Conservation (phyloP, 2,888 invertebrate genomes). For the Nomada goodeniana region DNA sequence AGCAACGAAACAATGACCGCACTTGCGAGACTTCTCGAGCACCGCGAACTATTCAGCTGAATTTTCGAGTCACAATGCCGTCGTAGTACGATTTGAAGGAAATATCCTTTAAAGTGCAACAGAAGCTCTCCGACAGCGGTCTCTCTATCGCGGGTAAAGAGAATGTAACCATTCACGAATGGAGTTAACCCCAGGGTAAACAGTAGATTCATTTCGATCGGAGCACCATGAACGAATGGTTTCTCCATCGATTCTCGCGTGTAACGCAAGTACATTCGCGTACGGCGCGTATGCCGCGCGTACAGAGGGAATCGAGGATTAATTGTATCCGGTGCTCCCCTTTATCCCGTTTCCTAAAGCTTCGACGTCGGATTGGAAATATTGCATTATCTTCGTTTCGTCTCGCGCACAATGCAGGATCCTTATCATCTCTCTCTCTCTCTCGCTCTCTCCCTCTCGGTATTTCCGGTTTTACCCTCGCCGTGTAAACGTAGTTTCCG, state of each 20-base stretch:
- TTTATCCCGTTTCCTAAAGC: conserved; percentile 76
- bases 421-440: conserved; percentile 27
- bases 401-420: conserved; percentile 21
- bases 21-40: too few relatives aligned
- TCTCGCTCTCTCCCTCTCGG: conserved; percentile 8
- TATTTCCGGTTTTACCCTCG: conserved; percentile 8
- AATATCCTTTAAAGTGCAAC: conserved; percentile 20
- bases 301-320: conserved; percentile 61
- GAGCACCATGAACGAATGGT: conserved; percentile 51
- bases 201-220: conserved; percentile 77
- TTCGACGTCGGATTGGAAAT: conserved; percentile 69
- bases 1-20: neutral
- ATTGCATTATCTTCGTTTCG: conserved; percentile 61
- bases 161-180: conserved; percentile 31
- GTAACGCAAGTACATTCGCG: neutral
- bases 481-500: conserved; percentile 50
- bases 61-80: neutral
- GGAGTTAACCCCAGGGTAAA: conserved; percentile 67
- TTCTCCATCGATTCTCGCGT: conserved; percentile 34
- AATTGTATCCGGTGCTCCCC: conserved; percentile 75
- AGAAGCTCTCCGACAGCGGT: conserved; percentile 58
- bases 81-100: conserved; percentile 26
- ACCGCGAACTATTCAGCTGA: neutral
- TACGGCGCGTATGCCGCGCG: neutral
- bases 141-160: conserved; percentile 57